Conservation (phyloP, 2,113 vertebrate species). For the Etheostoma spectabile region DNA sequence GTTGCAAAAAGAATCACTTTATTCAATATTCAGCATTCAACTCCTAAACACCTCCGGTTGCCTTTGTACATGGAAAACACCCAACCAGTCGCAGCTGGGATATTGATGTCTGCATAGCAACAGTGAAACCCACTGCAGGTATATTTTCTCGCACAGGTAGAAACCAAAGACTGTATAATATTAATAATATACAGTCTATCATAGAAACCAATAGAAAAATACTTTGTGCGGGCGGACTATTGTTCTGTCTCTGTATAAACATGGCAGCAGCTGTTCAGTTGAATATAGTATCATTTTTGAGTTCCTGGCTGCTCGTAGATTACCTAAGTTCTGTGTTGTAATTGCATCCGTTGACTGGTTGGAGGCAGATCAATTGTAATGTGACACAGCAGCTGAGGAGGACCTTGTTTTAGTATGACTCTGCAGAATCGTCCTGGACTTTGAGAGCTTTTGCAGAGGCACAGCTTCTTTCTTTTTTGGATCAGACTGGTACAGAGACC, state of each 20-base stretch:
- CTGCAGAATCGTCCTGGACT: slow-evolving; percentile 65
- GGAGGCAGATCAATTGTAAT: slow-evolving; percentile 50
- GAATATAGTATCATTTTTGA: slow-evolving; percentile 19
- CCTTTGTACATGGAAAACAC: slow-evolving; percentile 44
- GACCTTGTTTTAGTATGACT: slow-evolving; percentile 69
- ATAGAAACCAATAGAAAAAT: slow-evolving; percentile 63
- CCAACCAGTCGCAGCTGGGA: slow-evolving; percentile 13
- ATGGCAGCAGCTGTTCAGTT: slow-evolving; percentile 53
- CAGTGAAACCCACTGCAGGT: slow-evolving; percentile 21
- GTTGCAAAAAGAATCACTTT: slow-evolving; percentile 6
- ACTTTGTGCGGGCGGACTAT: slow-evolving; percentile 54
- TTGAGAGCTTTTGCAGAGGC: slow-evolving; percentile 37
- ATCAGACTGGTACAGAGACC: slow-evolving; percentile 59
- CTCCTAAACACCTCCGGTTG: slow-evolving; percentile 32
- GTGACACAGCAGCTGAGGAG: slow-evolving; percentile 47
- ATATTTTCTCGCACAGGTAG: slow-evolving; percentile 50
- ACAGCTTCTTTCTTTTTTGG: slow-evolving; percentile 56
- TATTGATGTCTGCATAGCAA: slow-evolving; percentile 39
- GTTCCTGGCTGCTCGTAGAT: slow-evolving; percentile 1
- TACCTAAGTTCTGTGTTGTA: slow-evolving; percentile 9
- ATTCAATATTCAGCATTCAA: slow-evolving; percentile 42
- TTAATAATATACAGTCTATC: not conserved
- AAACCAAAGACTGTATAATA: slow-evolving; percentile 12
- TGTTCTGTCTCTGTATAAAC: slow-evolving; percentile 58
- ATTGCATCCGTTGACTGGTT: slow-evolving; percentile 23